Evolutionary conservation across 1,140 invertebrate genomes (phyloP), one percentile per base, ranked within the genome.

Genomic region (Cherax destructor): DNA sequence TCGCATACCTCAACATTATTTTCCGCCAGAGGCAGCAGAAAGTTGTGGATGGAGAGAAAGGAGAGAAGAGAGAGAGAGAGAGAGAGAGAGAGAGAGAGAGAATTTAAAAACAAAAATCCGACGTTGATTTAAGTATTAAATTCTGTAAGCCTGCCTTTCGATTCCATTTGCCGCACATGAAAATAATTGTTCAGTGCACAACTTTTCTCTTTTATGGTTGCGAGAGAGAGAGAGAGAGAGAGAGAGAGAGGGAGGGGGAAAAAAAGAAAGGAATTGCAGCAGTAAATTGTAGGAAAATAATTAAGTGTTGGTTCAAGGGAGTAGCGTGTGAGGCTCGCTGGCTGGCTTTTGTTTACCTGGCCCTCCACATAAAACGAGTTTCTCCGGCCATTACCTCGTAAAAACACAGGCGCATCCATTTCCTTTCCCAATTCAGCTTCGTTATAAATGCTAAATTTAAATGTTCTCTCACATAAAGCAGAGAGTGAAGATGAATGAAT

Each of bases 321-420:
- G 49, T 56, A n/a, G 72, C 6, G 69, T n/a, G 47, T 18, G 47
- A 74, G 84, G 84, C 56, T 65, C 59, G 56, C 59, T 69, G 59
- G 59, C 81, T 41, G 69, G 81, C 81, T 24, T 41, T 69, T 83
- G 81, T 83, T 83, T 83, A 83, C 81, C 18, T 47, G 80, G 52
- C n/a, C 30, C 80, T 74, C 65, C 4, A n/a, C 65, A 85, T 24
- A 85, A 72, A 76, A 49, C 30, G 69, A 61, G 65, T 61, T 24
- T 24, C 47, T 41, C 49, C 41, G 65, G 41, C 24, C 59, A 83
- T 83, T 69, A 83, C 30, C 41, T 83, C n/a, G 81, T 83, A 65
- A 83, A 65, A 83, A 83, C 81, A 69, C n/a, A 61, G 56, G 24
- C 18, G 81, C 24, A 83, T 16, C 59, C 24, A 11, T 81, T 49